Evolutionary conservation across 2,113 vertebrate species (phyloP), one percentile per base, ranked within the genome.

Genomic region (Noturus placidus): DNA sequence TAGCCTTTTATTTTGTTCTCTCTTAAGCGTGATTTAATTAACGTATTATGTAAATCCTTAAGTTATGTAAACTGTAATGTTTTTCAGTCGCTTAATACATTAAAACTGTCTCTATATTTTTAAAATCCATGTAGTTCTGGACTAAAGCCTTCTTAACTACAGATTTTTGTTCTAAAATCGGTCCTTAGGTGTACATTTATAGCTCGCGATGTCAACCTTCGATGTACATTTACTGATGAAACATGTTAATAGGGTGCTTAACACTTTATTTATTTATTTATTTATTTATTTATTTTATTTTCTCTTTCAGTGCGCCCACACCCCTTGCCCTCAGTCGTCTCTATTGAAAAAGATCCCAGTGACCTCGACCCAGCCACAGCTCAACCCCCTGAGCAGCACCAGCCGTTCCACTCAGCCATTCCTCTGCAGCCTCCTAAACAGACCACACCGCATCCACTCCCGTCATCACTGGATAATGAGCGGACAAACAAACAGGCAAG

Each of bases 381-480:
- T 20, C 84, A 78, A 84, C 95, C 94, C 30, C 89, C 90, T 50
- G 93, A 93, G 35, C 93, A 93, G 52, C 91, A 92, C 65, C 95
- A 97, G 79, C 95, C 93, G 0, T 92, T 94, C 65, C 94, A 89
- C 61, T 93, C 94, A 14, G 97, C 98, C 76, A 85, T 98, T 84
- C 94, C 95, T 50, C 92, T 98, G 78, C 96, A 96, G 50, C 97
- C 96, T 6, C 97, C 97, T 0, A 95, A 94, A 88, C 97, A 97
- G 90, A 94, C 96, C 87, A 90, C 91, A 1, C 93, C 92, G 25
- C 88, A 90, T 61, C 78, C 22, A 25, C 79, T 17, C 56, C 63
- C 52, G 67, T 83, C 74, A 85, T 82, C 63, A 57, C 65, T 46
- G 6, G 35, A 1, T 0, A 70, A 63, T 6, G 88, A 77, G 6